Evolutionary conservation across 2,888 invertebrate species (phyloP).

Genomic region (Subacronicta megacephala): DNA sequence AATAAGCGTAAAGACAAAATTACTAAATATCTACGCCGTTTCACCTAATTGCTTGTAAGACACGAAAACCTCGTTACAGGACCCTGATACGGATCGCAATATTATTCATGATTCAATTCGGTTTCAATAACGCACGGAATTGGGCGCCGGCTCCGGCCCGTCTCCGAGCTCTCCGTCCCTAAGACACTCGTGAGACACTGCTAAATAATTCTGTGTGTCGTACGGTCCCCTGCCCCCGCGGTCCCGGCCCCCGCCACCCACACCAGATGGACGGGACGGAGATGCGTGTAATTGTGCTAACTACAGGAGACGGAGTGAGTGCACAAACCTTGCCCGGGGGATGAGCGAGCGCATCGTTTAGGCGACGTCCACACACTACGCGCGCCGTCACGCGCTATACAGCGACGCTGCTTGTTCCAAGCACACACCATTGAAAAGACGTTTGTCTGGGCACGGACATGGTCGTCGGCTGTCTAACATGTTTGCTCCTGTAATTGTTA

Average conservation of each 20-base stretch:
- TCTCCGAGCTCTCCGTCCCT: constrained; percentile 7
- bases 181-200: constrained; percentile 57
- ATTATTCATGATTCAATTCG: constrained; percentile 58
- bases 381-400: not conserved
- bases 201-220: constrained; percentile 71
- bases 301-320: constrained; percentile 52
- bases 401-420: not conserved
- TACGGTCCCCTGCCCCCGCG: not conserved
- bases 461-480: constrained; percentile 15
- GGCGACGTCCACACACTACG: constrained; percentile 24
- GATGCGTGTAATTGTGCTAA: constrained; percentile 59
- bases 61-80: constrained; percentile 2
- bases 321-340: constrained; percentile 46
- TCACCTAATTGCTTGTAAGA: not conserved
- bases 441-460: constrained; percentile 9
- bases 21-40: not conserved
- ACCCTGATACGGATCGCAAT: constrained; percentile 25
- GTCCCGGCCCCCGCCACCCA: constrained; percentile 2
- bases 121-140: constrained; percentile 51
- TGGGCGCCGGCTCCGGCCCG: constrained; percentile 6
- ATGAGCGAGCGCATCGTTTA: constrained; percentile 38
- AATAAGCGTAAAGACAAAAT: not conserved
- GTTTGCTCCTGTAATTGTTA: constrained; percentile 44
- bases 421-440: constrained; percentile 19
- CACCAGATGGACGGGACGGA: constrained; percentile 5